Conservation (phyloP, 2,113 vertebrate genomes). For the Lophochroa leadbeateri region DNA sequence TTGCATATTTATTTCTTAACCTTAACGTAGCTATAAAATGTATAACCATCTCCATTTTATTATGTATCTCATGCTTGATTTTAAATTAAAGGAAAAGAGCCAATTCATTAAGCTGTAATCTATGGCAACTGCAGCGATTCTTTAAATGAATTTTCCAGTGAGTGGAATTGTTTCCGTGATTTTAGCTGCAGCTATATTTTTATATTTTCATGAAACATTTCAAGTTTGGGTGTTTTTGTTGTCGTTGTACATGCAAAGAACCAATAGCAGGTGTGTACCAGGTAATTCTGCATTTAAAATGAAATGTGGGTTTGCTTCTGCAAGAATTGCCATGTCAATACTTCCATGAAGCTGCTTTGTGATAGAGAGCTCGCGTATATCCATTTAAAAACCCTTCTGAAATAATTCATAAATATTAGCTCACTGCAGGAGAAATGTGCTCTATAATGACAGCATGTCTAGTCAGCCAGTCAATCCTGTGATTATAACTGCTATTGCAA, state of each 20-base stretch:
- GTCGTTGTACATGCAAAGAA: fast-evolving
- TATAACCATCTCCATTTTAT: constrained; percentile 13
- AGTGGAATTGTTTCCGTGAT: not conserved
- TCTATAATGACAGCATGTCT: not conserved
- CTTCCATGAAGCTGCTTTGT: not conserved
- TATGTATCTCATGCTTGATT: not conserved
- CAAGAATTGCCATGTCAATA: not conserved
- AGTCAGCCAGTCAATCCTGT: not conserved
- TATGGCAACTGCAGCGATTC: not conserved
- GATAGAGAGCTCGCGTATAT: fast-evolving
- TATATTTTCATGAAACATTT: not conserved
- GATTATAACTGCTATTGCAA: not conserved
- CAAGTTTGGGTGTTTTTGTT: not conserved
- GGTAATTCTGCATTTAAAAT: not conserved
- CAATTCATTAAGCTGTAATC: constrained; percentile 7
- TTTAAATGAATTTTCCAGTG: not conserved
- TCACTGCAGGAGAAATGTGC: not conserved
- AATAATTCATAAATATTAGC: not conserved
- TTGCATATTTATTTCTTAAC: constrained; percentile 58
- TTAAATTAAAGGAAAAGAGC: constrained; percentile 31
- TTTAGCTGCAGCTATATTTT: not conserved
- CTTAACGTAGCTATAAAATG: not conserved
- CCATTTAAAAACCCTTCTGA: not conserved
- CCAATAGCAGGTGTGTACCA: not conserved
- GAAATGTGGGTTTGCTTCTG: not conserved